Conservation (phyloP, 2,113 vertebrate genomes). For the Notothenia rossii region DNA sequence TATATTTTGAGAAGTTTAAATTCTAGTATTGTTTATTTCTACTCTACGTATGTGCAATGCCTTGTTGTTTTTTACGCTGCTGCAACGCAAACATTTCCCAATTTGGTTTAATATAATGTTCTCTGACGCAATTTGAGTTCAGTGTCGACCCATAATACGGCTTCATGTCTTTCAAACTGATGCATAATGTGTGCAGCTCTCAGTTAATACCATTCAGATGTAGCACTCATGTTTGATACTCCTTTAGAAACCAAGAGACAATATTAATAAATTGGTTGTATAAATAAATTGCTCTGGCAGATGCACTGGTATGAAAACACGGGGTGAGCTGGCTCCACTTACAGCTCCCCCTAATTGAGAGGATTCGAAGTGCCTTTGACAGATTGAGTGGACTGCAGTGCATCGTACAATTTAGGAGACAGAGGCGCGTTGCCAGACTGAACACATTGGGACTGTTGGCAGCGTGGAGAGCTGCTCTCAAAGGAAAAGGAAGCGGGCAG, state of each 20-base stretch:
- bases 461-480: conserved; percentile 38
- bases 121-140: not conserved
- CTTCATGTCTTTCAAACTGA: not conserved
- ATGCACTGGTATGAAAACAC: conserved; percentile 43
- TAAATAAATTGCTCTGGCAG: conserved; percentile 51
- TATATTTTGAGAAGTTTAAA: no score
- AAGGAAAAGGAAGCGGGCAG: conserved; percentile 26
- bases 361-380: conserved; percentile 47
- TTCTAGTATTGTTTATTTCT: no score
- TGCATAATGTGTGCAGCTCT: not conserved
- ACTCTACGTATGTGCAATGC: no score
- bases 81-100: no score
- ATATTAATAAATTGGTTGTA: conserved; percentile 40
- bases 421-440: conserved; percentile 38
- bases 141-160: accelerated
- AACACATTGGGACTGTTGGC: conserved; percentile 54
- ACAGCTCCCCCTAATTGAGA: conserved; percentile 60
- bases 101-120: no score
- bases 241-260: conserved; percentile 30
- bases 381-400: conserved; percentile 54
- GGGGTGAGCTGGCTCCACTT: conserved; percentile 42
- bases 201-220: not conserved
- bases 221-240: conserved; percentile 4
- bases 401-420: conserved; percentile 37
- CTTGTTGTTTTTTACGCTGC: no score